Evolutionary conservation across 1,140 invertebrate genomes (phyloP).

Genomic region (Caenorhabditis inopinata): DNA sequence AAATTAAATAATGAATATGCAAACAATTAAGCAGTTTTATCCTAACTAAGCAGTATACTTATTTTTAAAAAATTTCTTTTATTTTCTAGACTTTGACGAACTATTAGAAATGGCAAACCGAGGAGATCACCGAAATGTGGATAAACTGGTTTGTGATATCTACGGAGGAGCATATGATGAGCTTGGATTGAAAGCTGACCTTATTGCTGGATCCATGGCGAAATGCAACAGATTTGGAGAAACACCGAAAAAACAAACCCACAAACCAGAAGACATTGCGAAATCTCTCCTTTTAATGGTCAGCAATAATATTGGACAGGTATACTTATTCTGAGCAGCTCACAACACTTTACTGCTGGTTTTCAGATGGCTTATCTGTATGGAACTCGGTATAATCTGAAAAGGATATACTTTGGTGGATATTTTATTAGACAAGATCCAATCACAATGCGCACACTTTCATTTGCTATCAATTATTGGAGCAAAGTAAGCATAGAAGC

Average conservation of each 20-base stretch:
- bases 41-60: too few species aligned
- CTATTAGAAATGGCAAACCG: conserved; percentile 36
- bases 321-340: neutral
- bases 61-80: too few species aligned
- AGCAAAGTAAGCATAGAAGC: conserved; percentile 20
- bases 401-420: conserved; percentile 46
- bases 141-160: conserved; percentile 38
- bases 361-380: conserved; percentile 45
- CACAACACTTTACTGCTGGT: neutral
- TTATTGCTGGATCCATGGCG: conserved; percentile 47
- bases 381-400: conserved; percentile 39
- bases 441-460: conserved; percentile 45
- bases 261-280: conserved; percentile 37
- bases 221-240: conserved; percentile 30
- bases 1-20: too few species aligned
- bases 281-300: conserved; percentile 48
- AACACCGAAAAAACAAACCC: neutral
- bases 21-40: too few species aligned
- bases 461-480: conserved; percentile 47
- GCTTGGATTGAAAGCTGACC: conserved; percentile 36
- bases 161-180: conserved; percentile 41
- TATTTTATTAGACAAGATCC: conserved; percentile 47
- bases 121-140: conserved; percentile 40
- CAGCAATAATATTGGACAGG: conserved; percentile 45
- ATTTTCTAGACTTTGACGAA: conserved; percentile 43